These are phyloP conservation scores for Ephestia elutella DNA, from an alignment of 1,140 invertebrate species.

Conservation along the genomic window DNA sequence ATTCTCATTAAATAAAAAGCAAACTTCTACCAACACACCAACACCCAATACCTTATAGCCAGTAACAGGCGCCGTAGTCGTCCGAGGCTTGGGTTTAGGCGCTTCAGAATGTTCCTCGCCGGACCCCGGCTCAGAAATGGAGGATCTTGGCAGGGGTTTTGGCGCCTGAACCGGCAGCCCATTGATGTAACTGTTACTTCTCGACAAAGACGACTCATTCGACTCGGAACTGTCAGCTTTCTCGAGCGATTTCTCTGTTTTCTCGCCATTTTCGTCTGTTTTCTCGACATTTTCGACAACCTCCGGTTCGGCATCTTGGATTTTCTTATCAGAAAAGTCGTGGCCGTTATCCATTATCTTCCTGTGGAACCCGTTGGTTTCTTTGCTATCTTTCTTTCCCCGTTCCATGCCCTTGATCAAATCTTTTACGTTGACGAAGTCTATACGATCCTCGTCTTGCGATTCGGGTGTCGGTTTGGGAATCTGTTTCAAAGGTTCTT, in stretches of 20 bases:
- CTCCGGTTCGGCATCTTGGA: constrained; percentile 23
- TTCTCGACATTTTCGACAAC: constrained; percentile 22
- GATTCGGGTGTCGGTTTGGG: constrained; percentile 39
- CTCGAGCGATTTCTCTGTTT: constrained; percentile 27
- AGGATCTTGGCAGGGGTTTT: constrained; percentile 81
- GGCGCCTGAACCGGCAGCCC: constrained; percentile 75
- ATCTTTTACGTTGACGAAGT: constrained; percentile 73
- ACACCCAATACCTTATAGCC: constrained; percentile 80
- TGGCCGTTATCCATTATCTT: constrained; percentile 60
- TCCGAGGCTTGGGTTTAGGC: constrained; percentile 83
- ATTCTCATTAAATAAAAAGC: too few relatives aligned
- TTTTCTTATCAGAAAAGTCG: constrained; percentile 35
- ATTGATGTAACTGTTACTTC: constrained; percentile 59
- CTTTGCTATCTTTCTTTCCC: constrained; percentile 49
- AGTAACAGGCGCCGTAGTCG: constrained; percentile 73
- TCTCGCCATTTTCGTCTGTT: constrained; percentile 26
- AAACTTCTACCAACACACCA: background rate
- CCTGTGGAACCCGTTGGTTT: constrained; percentile 58
- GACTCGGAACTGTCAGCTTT: constrained; percentile 48
- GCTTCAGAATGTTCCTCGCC: constrained; percentile 67
- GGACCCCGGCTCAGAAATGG: constrained; percentile 65
- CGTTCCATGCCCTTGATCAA: constrained; percentile 71
- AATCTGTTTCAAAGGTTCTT: constrained; percentile 40
- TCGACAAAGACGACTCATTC: constrained; percentile 41
- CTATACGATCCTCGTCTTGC: constrained; percentile 62